Conservation (phyloP, 2,888 invertebrate species). For the Latrodectus elegans region DNA sequence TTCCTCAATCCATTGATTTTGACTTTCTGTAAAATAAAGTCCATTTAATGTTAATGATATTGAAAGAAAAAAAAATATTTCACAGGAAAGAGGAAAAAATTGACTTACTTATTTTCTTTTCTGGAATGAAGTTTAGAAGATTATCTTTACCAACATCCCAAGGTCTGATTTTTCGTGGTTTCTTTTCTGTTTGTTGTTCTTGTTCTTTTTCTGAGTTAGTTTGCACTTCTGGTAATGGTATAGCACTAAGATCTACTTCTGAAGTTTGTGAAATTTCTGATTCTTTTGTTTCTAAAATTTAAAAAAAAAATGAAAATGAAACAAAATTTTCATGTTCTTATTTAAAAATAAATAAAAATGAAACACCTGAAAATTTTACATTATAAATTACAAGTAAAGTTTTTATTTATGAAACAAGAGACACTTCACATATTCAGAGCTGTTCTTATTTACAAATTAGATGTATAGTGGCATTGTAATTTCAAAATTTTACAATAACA, state of each 20-base stretch:
- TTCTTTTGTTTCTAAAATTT: conserved; percentile 71
- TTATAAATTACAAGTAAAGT: no score
- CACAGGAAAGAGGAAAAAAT: background rate
- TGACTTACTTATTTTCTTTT: conserved; percentile 50
- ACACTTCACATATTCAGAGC: no score
- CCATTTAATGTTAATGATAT: background rate
- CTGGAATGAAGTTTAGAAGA: conserved; percentile 72
- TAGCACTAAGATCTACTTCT: conserved; percentile 72
- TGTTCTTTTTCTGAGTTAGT: conserved; percentile 69
- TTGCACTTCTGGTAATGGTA: conserved; percentile 72
- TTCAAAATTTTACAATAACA: no score
- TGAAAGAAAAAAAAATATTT: background rate
- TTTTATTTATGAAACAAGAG: no score
- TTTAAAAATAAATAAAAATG: background rate
- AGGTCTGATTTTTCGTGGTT: conserved; percentile 77
- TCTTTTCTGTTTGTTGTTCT: conserved; percentile 49
- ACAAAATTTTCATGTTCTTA: no score
- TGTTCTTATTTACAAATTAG: no score
- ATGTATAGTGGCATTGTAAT: no score
- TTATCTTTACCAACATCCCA: conserved; percentile 85
- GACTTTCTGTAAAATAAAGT: conserved; percentile 73
- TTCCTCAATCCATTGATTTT: conserved; percentile 86
- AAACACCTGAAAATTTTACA: no score
- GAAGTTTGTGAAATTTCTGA: conserved; percentile 75
- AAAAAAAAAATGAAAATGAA: background rate